A percentile compares a stretch with the other conserved stretches of the same genome.
These are phyloP conservation scores for Propithecus perrieri DNA, from an alignment of 2,797 vertebrate species.

Conservation along the genomic window DNA sequence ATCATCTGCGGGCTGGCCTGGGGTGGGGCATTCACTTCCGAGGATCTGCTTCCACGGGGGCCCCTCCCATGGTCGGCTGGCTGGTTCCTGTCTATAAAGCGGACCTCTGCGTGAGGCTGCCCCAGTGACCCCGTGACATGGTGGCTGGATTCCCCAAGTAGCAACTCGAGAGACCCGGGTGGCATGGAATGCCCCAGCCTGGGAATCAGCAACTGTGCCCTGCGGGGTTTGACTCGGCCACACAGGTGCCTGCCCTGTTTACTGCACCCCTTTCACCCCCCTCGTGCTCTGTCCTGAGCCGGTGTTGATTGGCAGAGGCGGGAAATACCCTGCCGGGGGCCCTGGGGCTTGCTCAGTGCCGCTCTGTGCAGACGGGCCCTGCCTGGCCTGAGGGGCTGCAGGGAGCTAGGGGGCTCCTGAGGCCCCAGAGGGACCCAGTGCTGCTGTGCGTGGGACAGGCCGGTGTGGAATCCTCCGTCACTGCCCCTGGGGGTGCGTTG, in stretches of 20 bases:
- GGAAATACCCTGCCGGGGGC: fast-evolving
- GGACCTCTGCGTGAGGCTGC: background rate
- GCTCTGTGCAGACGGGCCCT: no score
- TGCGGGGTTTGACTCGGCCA: no score
- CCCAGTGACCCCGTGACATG: background rate
- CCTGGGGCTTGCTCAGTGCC: no score
- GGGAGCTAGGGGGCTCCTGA: fast-evolving
- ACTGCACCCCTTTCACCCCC: fast-evolving
- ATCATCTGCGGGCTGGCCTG: background rate
- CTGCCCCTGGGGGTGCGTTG: background rate
- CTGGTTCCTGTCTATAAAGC: background rate
- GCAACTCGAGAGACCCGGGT: background rate
- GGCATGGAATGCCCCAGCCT: no score
- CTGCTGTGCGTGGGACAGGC: background rate
- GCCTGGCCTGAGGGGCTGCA: background rate
- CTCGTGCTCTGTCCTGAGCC: background rate
- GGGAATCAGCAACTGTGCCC: background rate
- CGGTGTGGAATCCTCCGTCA: fast-evolving
- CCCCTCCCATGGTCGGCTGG: no score
- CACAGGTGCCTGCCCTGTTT: background rate
- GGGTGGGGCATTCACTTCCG: background rate
- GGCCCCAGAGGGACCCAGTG: background rate
- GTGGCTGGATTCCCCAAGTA: background rate
- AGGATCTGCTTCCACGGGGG: no score
- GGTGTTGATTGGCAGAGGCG: background rate